phyloP scores from a whole-genome alignment of 2,797 vertebrate species.

The Erpetoichthys calabaricus region DNA sequence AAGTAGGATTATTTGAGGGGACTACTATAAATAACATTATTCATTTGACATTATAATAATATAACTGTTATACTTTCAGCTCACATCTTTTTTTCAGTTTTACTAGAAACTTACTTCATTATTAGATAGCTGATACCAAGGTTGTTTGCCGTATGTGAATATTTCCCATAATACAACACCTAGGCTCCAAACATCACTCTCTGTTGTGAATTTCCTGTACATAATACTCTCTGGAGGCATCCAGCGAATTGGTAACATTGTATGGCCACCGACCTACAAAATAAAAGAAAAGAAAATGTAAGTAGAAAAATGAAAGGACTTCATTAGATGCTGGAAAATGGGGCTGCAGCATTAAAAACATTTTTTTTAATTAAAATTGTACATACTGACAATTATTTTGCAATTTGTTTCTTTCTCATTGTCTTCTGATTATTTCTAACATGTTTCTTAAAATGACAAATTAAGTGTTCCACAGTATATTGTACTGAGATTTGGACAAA shows the following conservation, averaged over 20 bases:
- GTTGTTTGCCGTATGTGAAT: constrained; percentile 97
- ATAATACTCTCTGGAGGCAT: constrained; percentile 98
- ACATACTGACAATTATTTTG: no score
- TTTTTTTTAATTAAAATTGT: no score
- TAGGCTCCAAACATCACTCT: constrained; percentile 96
- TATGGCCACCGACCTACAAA: constrained; percentile 87
- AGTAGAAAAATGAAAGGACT: background rate
- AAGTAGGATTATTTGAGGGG: no score
- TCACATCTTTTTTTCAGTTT: constrained; percentile 8
- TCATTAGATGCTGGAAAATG: background rate
- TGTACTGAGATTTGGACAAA: no score
- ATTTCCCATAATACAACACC: constrained; percentile 98
- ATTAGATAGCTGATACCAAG: constrained; percentile 97
- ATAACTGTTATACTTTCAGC: background rate
- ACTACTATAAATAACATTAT: no score
- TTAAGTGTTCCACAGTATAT: no score
- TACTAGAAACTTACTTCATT: constrained; percentile 68
- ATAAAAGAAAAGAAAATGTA: background rate
- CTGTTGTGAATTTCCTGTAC: constrained; percentile 97
- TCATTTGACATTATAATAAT: background rate
- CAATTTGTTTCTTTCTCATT: no score
- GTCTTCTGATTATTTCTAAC: no score
- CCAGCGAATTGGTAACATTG: constrained; percentile 96
- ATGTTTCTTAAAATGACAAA: no score
- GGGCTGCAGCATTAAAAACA: no score